Base-by-base conservation (phyloP, 2,797 vertebrate genomes). In the Sebastes glaucus region DNA sequence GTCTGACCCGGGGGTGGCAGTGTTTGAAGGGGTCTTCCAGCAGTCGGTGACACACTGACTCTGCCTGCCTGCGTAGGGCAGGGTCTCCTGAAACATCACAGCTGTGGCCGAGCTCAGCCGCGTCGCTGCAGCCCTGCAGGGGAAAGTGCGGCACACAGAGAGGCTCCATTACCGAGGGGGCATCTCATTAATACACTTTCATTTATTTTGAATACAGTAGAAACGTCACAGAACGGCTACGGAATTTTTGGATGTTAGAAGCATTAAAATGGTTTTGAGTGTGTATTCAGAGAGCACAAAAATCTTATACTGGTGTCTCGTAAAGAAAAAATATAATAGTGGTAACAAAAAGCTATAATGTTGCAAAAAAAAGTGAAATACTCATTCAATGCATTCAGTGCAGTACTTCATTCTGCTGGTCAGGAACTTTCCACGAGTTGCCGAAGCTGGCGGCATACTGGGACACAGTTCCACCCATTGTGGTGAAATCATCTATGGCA, bases 381-480 rank as follows among this genome's bases (percentile, higher is more conserved):
- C 16, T 64, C 18, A 60, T 68, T 16, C 4, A 28, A 18, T 56
- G 14, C 42, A 55, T 11, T 66, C 14, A 76, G 16, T 33, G 28
- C 23, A 49, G 7, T 88, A 98, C 97, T 95, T 97, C 93, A 0
- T 80, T 89, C 61, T 87, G 63, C 2, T 91, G 66, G 7, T 85
- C 94, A 0, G 94, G 96, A 62, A 97, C 93, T 85, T 94, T 97
- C 98, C 98, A 99, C 6, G 97, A 97, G 80, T 97, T 97, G 20
- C 96, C 97, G 35, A 99, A 99, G 73, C 95, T 94, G 20, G 97
- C 93, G 0, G 96, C 96, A 0, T 92, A 92, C 1, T 82, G 69
- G 0, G 95, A 95, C 23, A 96, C 64, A 1, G 76, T 82, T 65
- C 97, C 96, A 1, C 74, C 81, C 1, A 66, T 84, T 7, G 65